Base-by-base conservation (phyloP, 2,113 vertebrate species). In the Athene noctua region DNA sequence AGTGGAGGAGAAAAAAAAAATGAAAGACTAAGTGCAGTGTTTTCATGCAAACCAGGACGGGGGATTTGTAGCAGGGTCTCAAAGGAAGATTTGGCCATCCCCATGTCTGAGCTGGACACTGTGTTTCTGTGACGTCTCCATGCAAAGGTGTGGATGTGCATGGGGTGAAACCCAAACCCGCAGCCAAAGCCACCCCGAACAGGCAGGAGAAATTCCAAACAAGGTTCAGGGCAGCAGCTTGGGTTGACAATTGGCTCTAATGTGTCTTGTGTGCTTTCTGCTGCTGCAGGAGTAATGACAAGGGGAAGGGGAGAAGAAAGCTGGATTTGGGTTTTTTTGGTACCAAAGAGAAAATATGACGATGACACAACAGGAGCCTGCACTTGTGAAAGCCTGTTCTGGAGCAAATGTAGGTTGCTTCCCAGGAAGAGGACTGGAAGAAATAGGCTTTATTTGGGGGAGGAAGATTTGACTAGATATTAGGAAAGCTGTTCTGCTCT, bases 361-460 rank as follows among this genome's bases (percentile, higher is more conserved):
- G 19, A 18, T 0, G 2, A 25, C 34, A 34, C 21, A 32, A 3
- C 6, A 58, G 19, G 40, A 71, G 5, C 14, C 10, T 5, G 32
- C 8, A 38, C 10, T 42, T 55, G 32, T 55, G 14, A 32, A 72
- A 59, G 9, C 23, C 13, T 80, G n/a, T 68, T 51, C 66, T 68
- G 66, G 11, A 78, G 22, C 7, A 55, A 65, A 58, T 5, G 21
- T 2, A n/a, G 27, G 11, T 25, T 72, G 17, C 13, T 63, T 4
- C 10, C 6, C 13, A 55, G 52, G 22, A 85, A 63, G 26, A 80
- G 5, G 8, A 70, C 26, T 59, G 12, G 9, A 59, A 91, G 26
- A 63, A 85, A 85, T 10, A 59, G 34, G 18, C 6, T 87, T 95
- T 51, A 34, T 82, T 44, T 75, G 3, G 8, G 8, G 22, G 29